Percentiles rank a stretch among this genome's conserved stretches.
Conservation (phyloP, 2,113 vertebrate genomes). For the Baryphthengus martii region DNA sequence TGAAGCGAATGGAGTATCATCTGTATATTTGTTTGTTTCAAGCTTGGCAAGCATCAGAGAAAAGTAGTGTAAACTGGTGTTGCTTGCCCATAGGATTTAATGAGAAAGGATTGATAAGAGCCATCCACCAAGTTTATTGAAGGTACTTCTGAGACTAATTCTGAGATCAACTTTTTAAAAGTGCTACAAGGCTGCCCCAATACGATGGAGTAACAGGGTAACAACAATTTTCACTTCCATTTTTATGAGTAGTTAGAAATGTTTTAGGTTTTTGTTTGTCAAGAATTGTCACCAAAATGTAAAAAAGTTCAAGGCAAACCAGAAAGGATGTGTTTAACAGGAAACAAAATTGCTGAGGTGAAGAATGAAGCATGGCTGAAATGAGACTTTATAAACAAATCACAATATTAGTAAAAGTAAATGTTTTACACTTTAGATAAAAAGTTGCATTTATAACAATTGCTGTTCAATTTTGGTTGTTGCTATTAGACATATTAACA, state of each 20-base stretch:
- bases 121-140: neutral
- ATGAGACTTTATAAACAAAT: neutral
- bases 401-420: neutral
- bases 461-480: neutral
- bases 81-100: neutral
- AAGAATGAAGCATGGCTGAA: neutral
- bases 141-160: neutral
- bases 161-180: neutral
- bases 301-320: neutral
- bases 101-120: neutral
- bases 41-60: neutral
- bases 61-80: neutral
- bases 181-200: neutral
- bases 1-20: neutral
- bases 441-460: neutral
- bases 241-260: neutral
- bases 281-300: neutral
- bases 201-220: neutral
- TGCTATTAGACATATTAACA: neutral
- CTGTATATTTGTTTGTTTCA: neutral
- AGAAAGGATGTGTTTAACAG: too few relatives aligned
- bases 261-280: neutral
- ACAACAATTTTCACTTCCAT: neutral
- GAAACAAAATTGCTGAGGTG: neutral
- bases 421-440: neutral